Base-by-base conservation (phyloP, 2,113 vertebrate genomes). In the Mellivora capensis region DNA sequence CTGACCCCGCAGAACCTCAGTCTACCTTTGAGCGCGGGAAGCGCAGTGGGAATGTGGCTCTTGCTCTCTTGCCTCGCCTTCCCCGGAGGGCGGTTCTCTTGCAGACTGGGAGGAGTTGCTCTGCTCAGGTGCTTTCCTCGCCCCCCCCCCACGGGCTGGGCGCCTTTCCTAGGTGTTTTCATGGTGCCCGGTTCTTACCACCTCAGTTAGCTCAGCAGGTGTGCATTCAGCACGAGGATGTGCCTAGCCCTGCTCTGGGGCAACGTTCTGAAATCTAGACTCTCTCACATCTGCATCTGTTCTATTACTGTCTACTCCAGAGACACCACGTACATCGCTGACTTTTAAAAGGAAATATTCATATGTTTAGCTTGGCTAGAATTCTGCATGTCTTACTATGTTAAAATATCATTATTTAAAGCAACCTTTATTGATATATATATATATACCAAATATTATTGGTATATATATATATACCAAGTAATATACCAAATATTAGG, bases 341-440 rank as follows among this genome's bases (percentile, higher is more conserved):
- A 42, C 29, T 89, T 87, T 71, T 82, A 81, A 69, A 61, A 93
- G 62, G 72, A 95, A 85, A 81, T 86, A 69, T n/a, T 69, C 34
- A 17, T 74, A 69, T 74, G 87, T 95, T 96, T 86, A 94, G 52
- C 7, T 20, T 47, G 52, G 89, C 25, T 74, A 90, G 47, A 84
- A 80, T 90, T 80, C 76, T 96, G 10, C 3, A 9, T 69, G 52
- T 94, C 74, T 90, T 80, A 44, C 44, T 90, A 77, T 71, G 89
- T 59, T 5, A 14, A 59, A 76, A 77, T 79, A 69, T 61, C 82
- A 54, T 89, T 69, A 29, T 74, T 91, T 87, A 91, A 81, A 87
- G 80, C 59, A 71, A 12, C 57, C 31, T 80, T 80, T n/a, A n/a
- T n/a, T n/a, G n/a, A n/a, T n/a, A n/a, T n/a, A n/a, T n/a, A n/a